Conservation (phyloP, 2,888 invertebrate species). For the Clunio marinus region DNA sequence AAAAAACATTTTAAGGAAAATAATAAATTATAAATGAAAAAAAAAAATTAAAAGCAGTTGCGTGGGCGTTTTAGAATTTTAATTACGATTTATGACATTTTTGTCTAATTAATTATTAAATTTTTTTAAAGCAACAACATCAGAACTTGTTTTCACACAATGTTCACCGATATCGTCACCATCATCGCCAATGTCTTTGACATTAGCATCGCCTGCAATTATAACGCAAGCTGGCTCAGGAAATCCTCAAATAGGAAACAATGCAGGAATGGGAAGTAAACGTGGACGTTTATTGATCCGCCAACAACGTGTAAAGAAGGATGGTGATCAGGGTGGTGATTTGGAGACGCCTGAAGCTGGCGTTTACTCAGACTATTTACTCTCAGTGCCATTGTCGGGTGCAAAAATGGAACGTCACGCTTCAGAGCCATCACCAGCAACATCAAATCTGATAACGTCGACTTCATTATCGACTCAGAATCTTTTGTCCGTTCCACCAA, state of each 20-base stretch:
- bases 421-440: conserved; percentile 58
- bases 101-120: neutral
- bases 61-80: neutral
- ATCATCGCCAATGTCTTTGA: conserved; percentile 32
- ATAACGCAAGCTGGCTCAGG: conserved; percentile 42
- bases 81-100: neutral
- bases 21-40: conserved; percentile 27
- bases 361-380: conserved; percentile 44
- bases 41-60: neutral
- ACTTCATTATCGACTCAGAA: conserved; percentile 51
- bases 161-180: conserved; percentile 35
- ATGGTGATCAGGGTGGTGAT: conserved; percentile 51
- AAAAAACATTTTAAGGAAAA: conserved; percentile 34
- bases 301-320: conserved; percentile 63
- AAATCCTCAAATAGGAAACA: conserved; percentile 41
- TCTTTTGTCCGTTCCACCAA: conserved; percentile 57
- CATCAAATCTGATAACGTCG: conserved; percentile 41
- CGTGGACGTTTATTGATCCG: conserved; percentile 62
- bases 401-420: conserved; percentile 57
- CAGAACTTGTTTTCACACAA: conserved; percentile 32
- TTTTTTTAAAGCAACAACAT: neutral
- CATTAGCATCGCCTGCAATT: conserved; percentile 37
- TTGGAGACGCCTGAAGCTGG: conserved; percentile 40
- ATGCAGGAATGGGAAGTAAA: conserved; percentile 54
- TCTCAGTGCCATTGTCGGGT: conserved; percentile 49